Conservation (phyloP, 2,113 vertebrate genomes). For the Rana temporaria region DNA sequence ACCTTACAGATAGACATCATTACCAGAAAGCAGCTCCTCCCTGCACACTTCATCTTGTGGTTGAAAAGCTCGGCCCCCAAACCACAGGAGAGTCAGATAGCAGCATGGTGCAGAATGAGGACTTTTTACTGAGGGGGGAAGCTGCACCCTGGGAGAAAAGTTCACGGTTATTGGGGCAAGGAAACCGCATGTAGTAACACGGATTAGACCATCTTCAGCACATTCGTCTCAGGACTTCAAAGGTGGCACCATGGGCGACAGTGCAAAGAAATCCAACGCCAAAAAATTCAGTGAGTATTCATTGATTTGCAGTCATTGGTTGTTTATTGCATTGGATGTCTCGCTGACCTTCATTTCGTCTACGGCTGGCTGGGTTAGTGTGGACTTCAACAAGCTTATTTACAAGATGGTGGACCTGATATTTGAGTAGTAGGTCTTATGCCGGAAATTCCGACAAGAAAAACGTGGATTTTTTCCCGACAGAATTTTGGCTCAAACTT, state of each 20-base stretch:
- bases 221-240: background rate
- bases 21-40: conserved; percentile 13
- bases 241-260: conserved; percentile 62
- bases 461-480: too few species aligned
- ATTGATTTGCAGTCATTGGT: too few species aligned
- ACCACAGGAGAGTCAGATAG: conserved; percentile 3
- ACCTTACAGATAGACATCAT: conserved; percentile 19
- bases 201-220: background rate
- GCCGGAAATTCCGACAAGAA: too few species aligned
- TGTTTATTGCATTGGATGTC: too few species aligned
- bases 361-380: too few species aligned
- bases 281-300: conserved; percentile 79
- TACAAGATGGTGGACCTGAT: too few species aligned
- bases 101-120: background rate
- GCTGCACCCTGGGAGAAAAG: conserved; percentile 19
- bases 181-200: background rate
- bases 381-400: too few species aligned
- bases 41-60: conserved; percentile 11
- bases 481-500: too few species aligned
- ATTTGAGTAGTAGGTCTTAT: too few species aligned
- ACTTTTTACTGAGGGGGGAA: background rate
- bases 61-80: conserved; percentile 3
- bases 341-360: too few species aligned
- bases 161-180: too few species aligned
- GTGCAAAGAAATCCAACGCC: conserved; percentile 66